Conservation (phyloP, 2,113 vertebrate species). For the Xiphophorus hellerii region DNA sequence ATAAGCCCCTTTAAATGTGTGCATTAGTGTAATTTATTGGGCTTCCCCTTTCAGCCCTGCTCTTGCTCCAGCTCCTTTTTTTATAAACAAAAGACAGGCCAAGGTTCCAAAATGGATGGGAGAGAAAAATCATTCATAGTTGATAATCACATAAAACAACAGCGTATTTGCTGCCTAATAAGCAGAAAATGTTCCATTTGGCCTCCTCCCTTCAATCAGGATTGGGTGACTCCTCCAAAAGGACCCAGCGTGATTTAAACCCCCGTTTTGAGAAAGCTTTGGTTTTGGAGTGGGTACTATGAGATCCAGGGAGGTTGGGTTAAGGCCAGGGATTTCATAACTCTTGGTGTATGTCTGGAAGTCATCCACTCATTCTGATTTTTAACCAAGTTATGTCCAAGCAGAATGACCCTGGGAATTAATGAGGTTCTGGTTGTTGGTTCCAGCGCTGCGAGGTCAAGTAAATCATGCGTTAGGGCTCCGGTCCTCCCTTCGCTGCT, state of each 20-base stretch:
- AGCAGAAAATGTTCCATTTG: conserved; percentile 91
- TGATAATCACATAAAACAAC: conserved; percentile 93
- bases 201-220: conserved; percentile 90
- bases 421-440: conserved; percentile 94
- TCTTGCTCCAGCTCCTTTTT: conserved; percentile 68
- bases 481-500: conserved; percentile 79
- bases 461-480: conserved; percentile 94
- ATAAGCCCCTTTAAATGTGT: conserved; percentile 84
- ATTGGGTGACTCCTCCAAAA: conserved; percentile 88
- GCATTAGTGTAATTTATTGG: conserved; percentile 87
- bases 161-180: conserved; percentile 95
- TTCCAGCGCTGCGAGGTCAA: conserved; percentile 92
- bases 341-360: conserved; percentile 95
- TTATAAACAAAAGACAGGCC: conserved; percentile 80
- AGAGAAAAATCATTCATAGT: conserved; percentile 83
- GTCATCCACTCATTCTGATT: conserved; percentile 88
- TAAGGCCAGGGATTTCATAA: conserved; percentile 90
- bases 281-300: conserved; percentile 76
- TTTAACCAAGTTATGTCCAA: conserved; percentile 97
- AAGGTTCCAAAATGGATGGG: conserved; percentile 73
- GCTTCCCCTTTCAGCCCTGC: conserved; percentile 75
- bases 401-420: conserved; percentile 95
- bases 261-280: conserved; percentile 87
- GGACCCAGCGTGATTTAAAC: conserved; percentile 91
- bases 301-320: conserved; percentile 67